phyloP scores from a whole-genome alignment of 2,797 vertebrate species.

The Phoeniculus purpureus region DNA sequence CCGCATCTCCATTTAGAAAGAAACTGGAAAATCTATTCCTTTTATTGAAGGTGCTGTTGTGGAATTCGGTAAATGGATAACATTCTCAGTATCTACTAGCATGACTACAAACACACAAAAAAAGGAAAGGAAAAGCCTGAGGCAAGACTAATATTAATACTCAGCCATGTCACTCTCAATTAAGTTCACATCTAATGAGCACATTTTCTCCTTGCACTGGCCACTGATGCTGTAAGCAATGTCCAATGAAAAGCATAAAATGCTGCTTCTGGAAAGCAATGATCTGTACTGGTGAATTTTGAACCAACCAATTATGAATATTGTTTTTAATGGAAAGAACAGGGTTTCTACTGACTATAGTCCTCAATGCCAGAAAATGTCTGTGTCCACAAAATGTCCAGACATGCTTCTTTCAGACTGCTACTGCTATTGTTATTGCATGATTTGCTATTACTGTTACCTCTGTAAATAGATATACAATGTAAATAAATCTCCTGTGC shows the following conservation, averaged over 20 bases:
- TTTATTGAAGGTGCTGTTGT: background rate
- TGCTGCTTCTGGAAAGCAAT: slow-evolving; percentile 56
- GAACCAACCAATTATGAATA: slow-evolving; percentile 24
- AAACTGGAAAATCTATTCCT: background rate
- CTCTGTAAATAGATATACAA: background rate
- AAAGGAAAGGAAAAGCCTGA: slow-evolving; percentile 51
- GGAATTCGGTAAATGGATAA: slow-evolving; percentile 24
- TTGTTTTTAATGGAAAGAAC: slow-evolving; percentile 34
- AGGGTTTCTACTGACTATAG: background rate
- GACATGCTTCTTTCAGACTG: background rate
- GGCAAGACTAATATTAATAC: slow-evolving; percentile 71
- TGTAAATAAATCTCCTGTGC: background rate
- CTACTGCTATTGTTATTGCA: background rate
- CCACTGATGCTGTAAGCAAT: slow-evolving; percentile 67
- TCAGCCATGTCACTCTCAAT: slow-evolving; percentile 69
- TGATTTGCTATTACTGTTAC: background rate
- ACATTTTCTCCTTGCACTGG: slow-evolving; percentile 64
- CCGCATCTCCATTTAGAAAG: background rate
- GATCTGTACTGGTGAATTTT: slow-evolving; percentile 65
- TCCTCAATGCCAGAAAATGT: slow-evolving; percentile 4
- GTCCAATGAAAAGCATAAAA: slow-evolving; percentile 67
- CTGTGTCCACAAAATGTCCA: slow-evolving; percentile 25
- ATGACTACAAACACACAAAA: slow-evolving; percentile 23
- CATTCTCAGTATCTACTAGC: slow-evolving; percentile 16
- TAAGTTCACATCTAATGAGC: slow-evolving; percentile 70